Base-by-base conservation (phyloP, 2,113 vertebrate species). In the Sminthopsis crassicaudata region DNA sequence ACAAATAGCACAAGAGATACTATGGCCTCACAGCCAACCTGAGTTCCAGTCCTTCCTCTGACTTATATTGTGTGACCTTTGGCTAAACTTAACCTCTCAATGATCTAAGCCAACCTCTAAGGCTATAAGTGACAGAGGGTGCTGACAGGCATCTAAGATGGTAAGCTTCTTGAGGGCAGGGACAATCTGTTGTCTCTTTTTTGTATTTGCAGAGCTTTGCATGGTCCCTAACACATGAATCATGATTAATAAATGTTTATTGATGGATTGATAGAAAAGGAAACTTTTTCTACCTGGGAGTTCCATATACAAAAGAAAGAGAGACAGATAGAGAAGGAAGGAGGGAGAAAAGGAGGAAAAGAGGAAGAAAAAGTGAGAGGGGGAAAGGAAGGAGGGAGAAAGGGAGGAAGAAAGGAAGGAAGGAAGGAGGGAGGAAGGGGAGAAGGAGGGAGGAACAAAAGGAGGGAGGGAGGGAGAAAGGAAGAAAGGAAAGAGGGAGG, bases 401-500 rank as follows among this genome's bases (percentile, higher is more conserved):
- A 60, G 57, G 3, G 10, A 12, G 2, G 3, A 30, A 30, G 26
- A 2, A 11, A 30, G 57, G 57, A 30, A 30, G 9, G 5, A 51
- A 51, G 50, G 53, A 53, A 53, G 19, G 19, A 22, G 53, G 53
- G 50, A 53, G 12, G 19, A 22, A 2, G 19, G 3, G 4, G 19
- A 2, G 0, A 22, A 3, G 19, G 22, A 22, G 19, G 3, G 11
- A 22, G 19, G 19, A 53, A 30, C 10, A 3, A 60, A 12, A 3
- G 0, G 3, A 30, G 10, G 3, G 12, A 30, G 10, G 11, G 11
- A 30, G 10, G 10, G 26, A 26, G 1, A 8, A 30, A 3, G 2
- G 27, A 30, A 11, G 9, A 2, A 57, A 27, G 26, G 10, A 60
- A 7, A 8, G 54, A 8, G 24, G 14, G 54, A 25, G 24, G 14